Percentiles rank a stretch among this genome's conserved stretches.
Conservation (phyloP, 2,113 vertebrate genomes). For the Sander vitreus region DNA sequence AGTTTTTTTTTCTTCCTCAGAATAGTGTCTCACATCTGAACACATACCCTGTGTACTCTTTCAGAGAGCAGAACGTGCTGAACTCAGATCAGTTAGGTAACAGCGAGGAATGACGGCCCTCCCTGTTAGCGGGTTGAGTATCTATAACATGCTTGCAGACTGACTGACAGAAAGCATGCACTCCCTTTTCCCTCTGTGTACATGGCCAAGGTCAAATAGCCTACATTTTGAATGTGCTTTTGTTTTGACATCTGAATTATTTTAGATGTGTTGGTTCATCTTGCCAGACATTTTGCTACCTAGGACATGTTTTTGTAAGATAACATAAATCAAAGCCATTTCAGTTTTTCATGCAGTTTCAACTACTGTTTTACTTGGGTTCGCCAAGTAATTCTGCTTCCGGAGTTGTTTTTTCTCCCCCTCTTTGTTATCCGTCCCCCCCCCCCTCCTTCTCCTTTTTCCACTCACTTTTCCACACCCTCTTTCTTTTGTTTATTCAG, state of each 20-base stretch:
- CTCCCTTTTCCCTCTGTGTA: constrained; percentile 15
- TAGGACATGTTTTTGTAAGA: constrained; percentile 14
- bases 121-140: constrained; percentile 35
- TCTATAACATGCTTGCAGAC: constrained; percentile 7
- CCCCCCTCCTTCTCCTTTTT: no score
- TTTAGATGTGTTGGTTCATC: constrained; percentile 9
- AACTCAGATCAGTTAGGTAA: constrained; percentile 36
- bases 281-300: neutral
- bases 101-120: constrained; percentile 34
- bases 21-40: constrained; percentile 2
- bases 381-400: constrained; percentile 59
- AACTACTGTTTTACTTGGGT: constrained; percentile 58
- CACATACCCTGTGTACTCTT: constrained; percentile 10
- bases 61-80: constrained; percentile 23
- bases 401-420: constrained; percentile 39
- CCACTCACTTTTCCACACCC: constrained; percentile 62
- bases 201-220: constrained; percentile 12
- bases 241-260: constrained; percentile 30
- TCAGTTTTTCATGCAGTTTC: neutral
- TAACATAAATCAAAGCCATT: constrained; percentile 27
- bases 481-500: constrained; percentile 82
- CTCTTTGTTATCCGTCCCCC: constrained; percentile 32
- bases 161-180: constrained; percentile 9
- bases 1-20: neutral
- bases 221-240: constrained; percentile 28